These are phyloP conservation scores for Heliconius sara DNA, from an alignment of 2,888 invertebrate genomes.

Conservation along the genomic window DNA sequence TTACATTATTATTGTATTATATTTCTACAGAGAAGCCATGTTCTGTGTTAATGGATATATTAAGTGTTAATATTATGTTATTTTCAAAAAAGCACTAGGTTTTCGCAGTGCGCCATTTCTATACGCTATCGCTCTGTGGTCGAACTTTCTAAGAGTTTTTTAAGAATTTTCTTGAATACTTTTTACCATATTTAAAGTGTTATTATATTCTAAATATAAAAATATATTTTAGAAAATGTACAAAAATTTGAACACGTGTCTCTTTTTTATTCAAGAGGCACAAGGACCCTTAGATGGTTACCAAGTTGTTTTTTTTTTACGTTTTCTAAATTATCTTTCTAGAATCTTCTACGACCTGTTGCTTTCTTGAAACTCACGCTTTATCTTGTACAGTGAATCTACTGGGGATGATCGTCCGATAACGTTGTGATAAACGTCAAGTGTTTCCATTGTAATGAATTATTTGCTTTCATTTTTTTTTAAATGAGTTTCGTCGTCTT, in stretches of 20 bases:
- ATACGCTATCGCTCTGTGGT: slow-evolving; percentile 30
- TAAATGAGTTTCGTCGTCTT: slow-evolving; percentile 35
- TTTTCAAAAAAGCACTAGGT: slow-evolving; percentile 81
- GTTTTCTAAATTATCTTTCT: neutral
- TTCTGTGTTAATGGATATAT: slow-evolving; percentile 79
- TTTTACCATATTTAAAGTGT: neutral
- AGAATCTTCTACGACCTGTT: slow-evolving; percentile 63
- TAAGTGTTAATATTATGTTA: slow-evolving; percentile 55
- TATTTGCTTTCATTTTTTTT: slow-evolving; percentile 72
- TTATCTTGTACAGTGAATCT: slow-evolving; percentile 79
- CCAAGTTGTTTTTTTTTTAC: neutral
- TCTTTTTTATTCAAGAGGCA: neutral
- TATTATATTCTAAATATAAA: neutral
- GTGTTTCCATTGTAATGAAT: slow-evolving; percentile 75
- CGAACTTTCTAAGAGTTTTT: slow-evolving; percentile 12
- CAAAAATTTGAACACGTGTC: neutral
- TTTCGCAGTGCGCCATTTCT: slow-evolving; percentile 52
- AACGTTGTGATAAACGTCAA: slow-evolving; percentile 82
- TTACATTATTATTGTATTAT: neutral
- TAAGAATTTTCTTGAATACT: too few relatives aligned
- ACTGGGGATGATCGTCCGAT: slow-evolving; percentile 77
- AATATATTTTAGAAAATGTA: neutral
- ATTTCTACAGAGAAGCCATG: slow-evolving; percentile 62
- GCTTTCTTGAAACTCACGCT: slow-evolving; percentile 78
- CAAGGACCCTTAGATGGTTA: neutral